Conservation (phyloP, 2,113 vertebrate genomes). For the Nothobranchius furzeri region DNA sequence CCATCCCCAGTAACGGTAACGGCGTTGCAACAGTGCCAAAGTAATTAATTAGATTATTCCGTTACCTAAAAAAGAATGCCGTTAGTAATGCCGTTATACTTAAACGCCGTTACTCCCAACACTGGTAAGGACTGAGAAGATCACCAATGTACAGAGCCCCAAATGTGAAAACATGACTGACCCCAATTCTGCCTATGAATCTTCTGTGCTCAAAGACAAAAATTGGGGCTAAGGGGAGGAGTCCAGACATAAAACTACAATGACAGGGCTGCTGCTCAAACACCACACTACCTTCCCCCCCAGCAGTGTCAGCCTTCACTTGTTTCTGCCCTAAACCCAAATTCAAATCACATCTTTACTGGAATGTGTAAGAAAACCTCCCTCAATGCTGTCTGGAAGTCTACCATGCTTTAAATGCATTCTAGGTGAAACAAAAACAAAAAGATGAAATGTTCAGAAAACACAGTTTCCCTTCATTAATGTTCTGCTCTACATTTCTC, state of each 20-base stretch:
- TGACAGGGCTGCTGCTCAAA: slow-evolving; percentile 57
- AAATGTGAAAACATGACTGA: slow-evolving; percentile 49
- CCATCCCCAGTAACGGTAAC: no score
- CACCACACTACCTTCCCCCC: slow-evolving; percentile 29
- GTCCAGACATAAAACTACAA: slow-evolving; percentile 62
- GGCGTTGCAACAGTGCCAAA: no score
- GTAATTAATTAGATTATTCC: no score
- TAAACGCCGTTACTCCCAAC: no score
- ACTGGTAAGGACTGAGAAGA: no score
- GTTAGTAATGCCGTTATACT: no score
- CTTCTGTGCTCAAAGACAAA: slow-evolving; percentile 24
- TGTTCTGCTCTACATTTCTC: slow-evolving; percentile 34
- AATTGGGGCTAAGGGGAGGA: neutral
- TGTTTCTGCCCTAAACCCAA: slow-evolving; percentile 7
- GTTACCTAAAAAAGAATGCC: no score
- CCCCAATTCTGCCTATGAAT: slow-evolving; percentile 64
- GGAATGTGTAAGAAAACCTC: slow-evolving; percentile 19
- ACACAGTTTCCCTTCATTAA: slow-evolving; percentile 26
- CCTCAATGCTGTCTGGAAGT: neutral
- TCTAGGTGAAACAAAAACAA: neutral
- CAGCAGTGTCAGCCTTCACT: slow-evolving; percentile 40
- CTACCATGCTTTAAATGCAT: neutral
- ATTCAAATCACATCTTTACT: slow-evolving; percentile 20
- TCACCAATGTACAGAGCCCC: neutral
- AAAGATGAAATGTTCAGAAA: slow-evolving; percentile 14